Evolutionary conservation across 2,113 vertebrate genomes (phyloP), one percentile per base, ranked within the genome.

Genomic region (Mesoclemmys tuberculata): DNA sequence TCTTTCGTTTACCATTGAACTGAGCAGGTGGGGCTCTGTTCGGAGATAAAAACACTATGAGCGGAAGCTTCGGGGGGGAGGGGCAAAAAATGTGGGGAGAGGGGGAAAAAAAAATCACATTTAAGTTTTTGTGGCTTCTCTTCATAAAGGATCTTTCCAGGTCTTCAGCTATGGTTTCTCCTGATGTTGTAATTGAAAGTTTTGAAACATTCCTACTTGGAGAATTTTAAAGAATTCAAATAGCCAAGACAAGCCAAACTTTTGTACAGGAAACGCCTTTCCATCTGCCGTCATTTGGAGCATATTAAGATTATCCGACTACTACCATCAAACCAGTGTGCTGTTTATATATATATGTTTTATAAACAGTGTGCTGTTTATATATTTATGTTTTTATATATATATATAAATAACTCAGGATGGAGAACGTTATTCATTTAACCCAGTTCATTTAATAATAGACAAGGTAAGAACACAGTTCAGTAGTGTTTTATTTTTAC

Each of bases 321-420:
- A 81, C 82, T 83, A 82, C 93, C 90, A 84, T 92, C 91, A 95
- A 92, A 83, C 85, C 52, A 5, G 54, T 49, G 55, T 51, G 56
- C 44, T 22, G 6, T 86, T 87, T n/a, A n/a, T n/a, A n/a, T n/a
- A n/a, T n/a, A n/a, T n/a, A n/a, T n/a, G n/a, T n/a, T n/a, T n/a
- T n/a, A n/a, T n/a, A n/a, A n/a, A n/a, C n/a, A n/a, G n/a, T n/a
- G n/a, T n/a, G n/a, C n/a, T n/a, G n/a, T n/a, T n/a, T n/a, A n/a
- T n/a, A n/a, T n/a, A n/a, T n/a, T n/a, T n/a, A n/a, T n/a, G n/a
- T n/a, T n/a, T n/a, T n/a, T n/a, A n/a, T n/a, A n/a, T n/a, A n/a
- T n/a, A n/a, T n/a, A n/a, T n/a, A n/a, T n/a, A n/a, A n/a, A 35
- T 96, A 94, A 85, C 93, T 90, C 90, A 90, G 88, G 95, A 94